Evolutionary conservation across 2,888 invertebrate species (phyloP), one percentile per base, ranked within the genome.

Genomic region (Aphidoletes aphidimyza): DNA sequence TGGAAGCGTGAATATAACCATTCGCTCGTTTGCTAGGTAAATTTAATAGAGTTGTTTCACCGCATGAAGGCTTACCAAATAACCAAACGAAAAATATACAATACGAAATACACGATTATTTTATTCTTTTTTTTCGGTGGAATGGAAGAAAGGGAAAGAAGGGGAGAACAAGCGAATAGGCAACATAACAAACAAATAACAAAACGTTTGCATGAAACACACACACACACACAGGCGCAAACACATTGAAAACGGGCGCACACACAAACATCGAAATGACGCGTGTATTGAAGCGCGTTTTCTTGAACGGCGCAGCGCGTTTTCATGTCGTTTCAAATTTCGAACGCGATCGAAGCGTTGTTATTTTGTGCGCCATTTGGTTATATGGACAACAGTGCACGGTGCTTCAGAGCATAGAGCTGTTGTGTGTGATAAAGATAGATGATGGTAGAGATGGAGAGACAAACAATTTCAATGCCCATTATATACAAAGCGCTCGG

Each of bases 21-120:
- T 30, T 26, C 3, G 17, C 30, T 69, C 14, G 69, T 30, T 69
- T n/a, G 30, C 69, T 69, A 69, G 69, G 69, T 69, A 30, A 69
- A 69, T 69, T 69, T 69, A 69, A 69, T 69, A 69, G 69, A 69
- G 69, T 30, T 69, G 69, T 69, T 69, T 69, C 54, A 54, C 54
- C 54, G 54, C 54, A 54, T 54, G 69, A 69, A 69, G 69, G 69
- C 69, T 69, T 30, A 69, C 69, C 69, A 69, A 69, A 69, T 69
- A 69, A 69, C 69, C 3, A 30, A 69, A 0, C 30, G 69, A 69
- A 69, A n/a, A n/a, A n/a, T n/a, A n/a, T 69, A 69, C 69, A 69
- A 69, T 69, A 30, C n/a, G 69, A 34, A 5, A 69, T 30, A 69
- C 69, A 30, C 6, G 69, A 30, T n/a, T n/a, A n/a, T n/a, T n/a